These are phyloP conservation scores for Ciconia boyciana DNA, from an alignment of 2,113 vertebrate genomes.

Conservation along the genomic window DNA sequence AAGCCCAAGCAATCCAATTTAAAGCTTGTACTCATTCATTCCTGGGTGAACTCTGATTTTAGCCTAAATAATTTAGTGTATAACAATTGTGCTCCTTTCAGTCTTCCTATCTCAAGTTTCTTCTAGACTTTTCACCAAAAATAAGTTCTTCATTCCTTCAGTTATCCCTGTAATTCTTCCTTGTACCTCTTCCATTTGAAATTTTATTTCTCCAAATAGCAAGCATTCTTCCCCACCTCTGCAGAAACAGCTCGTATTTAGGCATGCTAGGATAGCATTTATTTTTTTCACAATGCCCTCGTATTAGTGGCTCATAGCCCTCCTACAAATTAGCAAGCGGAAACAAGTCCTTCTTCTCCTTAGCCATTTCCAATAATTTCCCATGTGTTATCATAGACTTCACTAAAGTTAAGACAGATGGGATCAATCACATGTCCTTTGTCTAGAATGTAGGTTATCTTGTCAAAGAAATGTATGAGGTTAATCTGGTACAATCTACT, in stretches of 20 bases:
- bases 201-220: background rate
- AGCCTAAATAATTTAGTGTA: background rate
- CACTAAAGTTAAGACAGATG: constrained; percentile 11
- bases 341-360: background rate
- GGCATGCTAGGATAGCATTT: background rate
- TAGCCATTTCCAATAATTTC: background rate
- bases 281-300: background rate
- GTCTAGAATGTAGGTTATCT: constrained; percentile 45
- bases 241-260: background rate
- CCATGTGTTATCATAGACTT: background rate
- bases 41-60: background rate
- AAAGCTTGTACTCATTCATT: background rate
- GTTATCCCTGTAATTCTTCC: background rate
- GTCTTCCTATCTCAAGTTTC: background rate
- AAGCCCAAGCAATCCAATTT: background rate
- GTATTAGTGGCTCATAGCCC: background rate
- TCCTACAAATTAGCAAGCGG: background rate
- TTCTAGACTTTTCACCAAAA: background rate
- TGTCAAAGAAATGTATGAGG: constrained; percentile 27
- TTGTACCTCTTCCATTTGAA: background rate
- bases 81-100: background rate
- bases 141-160: background rate
- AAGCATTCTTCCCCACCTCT: background rate
- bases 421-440: constrained; percentile 35
- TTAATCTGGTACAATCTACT: constrained; percentile 53